phyloP scores from a whole-genome alignment of 2,888 invertebrate genomes.

The Nesidiocoris tenuis region DNA sequence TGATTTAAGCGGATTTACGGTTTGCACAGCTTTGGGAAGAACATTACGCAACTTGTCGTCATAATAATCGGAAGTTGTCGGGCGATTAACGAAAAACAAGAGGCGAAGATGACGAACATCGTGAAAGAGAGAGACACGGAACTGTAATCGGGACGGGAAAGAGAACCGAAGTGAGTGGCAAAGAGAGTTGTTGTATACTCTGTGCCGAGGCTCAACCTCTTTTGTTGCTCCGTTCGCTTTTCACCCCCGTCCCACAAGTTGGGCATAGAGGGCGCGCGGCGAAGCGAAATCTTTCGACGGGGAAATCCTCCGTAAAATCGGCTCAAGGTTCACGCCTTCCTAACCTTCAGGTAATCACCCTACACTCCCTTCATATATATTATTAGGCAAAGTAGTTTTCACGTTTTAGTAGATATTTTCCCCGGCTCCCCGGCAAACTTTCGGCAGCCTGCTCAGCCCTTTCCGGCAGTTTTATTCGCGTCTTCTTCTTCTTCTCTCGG shows the following conservation, averaged over 20 bases:
- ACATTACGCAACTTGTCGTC: constrained; percentile 41
- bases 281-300: constrained; percentile 36
- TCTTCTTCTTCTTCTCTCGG: constrained; percentile 1
- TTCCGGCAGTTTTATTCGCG: too few relatives aligned
- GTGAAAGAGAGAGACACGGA: background rate
- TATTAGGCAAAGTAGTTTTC: constrained; percentile 46
- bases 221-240: constrained; percentile 13
- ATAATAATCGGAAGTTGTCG: constrained; percentile 42
- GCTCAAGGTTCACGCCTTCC: constrained; percentile 43
- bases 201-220: constrained; percentile 23
- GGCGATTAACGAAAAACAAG: constrained; percentile 45
- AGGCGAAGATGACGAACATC: constrained; percentile 11
- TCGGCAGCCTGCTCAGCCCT: too few relatives aligned
- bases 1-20: constrained; percentile 17
- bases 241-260: constrained; percentile 1
- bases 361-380: constrained; percentile 28
- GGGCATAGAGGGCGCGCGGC: background rate
- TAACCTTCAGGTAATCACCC: constrained; percentile 39
- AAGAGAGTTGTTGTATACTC: background rate
- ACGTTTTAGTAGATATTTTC: constrained; percentile 38
- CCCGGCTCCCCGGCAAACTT: constrained; percentile 3
- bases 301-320: constrained; percentile 44
- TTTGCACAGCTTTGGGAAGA: constrained; percentile 8
- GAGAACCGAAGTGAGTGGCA: background rate
- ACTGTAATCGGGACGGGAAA: background rate